Percentiles rank a stretch among this genome's conserved stretches.
Evolutionary conservation across 2,888 invertebrate species (phyloP).

Genomic region (Nasonia oneida): DNA sequence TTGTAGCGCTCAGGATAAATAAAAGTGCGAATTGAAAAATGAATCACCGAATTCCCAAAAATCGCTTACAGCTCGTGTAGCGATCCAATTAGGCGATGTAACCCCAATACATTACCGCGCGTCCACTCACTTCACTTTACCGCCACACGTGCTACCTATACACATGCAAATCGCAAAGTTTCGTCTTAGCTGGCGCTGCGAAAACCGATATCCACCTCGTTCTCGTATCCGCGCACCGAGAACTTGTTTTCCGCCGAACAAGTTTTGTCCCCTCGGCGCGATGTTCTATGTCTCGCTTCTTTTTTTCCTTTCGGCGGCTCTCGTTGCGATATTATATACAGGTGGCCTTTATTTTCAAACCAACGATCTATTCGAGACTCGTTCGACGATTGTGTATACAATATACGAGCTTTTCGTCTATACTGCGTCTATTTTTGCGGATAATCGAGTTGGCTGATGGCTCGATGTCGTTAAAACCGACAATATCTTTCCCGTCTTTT

Average conservation of each 20-base stretch:
- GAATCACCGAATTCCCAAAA: too few species aligned
- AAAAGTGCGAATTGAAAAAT: too few species aligned
- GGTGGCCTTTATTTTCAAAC: slow-evolving; percentile 39
- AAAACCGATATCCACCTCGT: slow-evolving; percentile 56
- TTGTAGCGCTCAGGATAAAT: neutral
- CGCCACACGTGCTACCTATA: neutral
- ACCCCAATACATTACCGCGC: slow-evolving; percentile 15
- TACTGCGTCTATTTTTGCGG: neutral
- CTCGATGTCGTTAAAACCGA: slow-evolving; percentile 54
- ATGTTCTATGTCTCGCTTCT: slow-evolving; percentile 19
- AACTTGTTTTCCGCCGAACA: slow-evolving; percentile 60
- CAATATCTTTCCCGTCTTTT: slow-evolving; percentile 60
- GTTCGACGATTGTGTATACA: neutral
- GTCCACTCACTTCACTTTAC: slow-evolving; percentile 36
- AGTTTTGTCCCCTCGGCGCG: slow-evolving; percentile 58
- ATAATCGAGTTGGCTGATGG: slow-evolving; percentile 4
- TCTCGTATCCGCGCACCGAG: neutral
- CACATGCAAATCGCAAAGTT: slow-evolving; percentile 39
- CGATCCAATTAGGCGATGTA: neutral
- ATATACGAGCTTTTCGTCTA: neutral
- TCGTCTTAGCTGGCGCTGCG: slow-evolving; percentile 49
- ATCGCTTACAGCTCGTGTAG: too few species aligned
- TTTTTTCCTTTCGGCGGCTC: neutral
- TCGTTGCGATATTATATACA: neutral
- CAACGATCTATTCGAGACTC: neutral